Conservation (phyloP, 2,888 invertebrate species). For the Diachrysia chrysitis region DNA sequence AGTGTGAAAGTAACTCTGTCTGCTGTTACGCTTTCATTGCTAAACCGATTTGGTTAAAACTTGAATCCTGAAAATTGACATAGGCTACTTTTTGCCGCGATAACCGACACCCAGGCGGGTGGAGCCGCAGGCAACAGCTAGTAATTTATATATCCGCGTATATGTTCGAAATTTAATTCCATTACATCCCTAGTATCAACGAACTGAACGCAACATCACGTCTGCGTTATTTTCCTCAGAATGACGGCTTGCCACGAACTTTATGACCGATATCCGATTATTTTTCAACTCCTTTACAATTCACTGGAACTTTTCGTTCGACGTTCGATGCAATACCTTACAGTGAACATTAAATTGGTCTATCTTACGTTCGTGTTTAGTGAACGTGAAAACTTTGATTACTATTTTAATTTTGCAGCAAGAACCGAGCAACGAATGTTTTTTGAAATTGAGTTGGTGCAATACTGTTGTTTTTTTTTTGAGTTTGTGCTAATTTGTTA, state of each 20-base stretch:
- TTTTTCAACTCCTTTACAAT: constrained; percentile 63
- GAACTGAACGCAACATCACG: constrained; percentile 16
- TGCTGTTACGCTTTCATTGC: no score
- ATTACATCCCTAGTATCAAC: neutral
- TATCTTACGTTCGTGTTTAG: constrained; percentile 60
- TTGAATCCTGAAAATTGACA: no score
- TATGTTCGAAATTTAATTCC: neutral
- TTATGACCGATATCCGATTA: constrained; percentile 64
- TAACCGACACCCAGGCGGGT: no score
- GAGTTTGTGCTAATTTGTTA: constrained; percentile 14
- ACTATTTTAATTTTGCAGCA: constrained; percentile 58
- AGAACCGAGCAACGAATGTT: constrained; percentile 48
- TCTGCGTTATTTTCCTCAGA: constrained; percentile 49
- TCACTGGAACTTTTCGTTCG: constrained; percentile 53
- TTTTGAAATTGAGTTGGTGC: constrained; percentile 45
- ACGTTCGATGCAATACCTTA: constrained; percentile 57
- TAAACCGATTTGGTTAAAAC: no score
- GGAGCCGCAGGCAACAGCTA: no score
- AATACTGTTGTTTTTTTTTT: constrained; percentile 37
- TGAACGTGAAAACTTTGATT: constrained; percentile 61
- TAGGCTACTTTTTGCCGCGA: no score
- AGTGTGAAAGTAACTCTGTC: no score
- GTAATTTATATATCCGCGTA: neutral
- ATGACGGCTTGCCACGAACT: constrained; percentile 46
- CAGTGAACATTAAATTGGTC: constrained; percentile 63